Evolutionary conservation across 2,797 vertebrate genomes (phyloP), one percentile per base, ranked within the genome.

Genomic region (Tokudaia muenninki): DNA sequence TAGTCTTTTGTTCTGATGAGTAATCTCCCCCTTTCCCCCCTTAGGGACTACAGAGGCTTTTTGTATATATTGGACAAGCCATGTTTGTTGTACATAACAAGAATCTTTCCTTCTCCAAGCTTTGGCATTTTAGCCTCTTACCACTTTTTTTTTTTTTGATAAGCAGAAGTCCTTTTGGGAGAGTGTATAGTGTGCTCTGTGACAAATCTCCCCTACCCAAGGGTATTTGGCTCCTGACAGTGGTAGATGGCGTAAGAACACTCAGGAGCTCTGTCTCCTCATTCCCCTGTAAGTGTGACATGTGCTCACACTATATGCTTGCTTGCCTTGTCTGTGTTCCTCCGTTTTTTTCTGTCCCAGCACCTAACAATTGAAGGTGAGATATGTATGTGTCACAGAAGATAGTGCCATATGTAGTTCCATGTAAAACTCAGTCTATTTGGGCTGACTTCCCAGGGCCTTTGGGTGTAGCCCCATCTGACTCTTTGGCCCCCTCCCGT

Each of bases 61-160:
- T 34, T 19, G 4, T 13, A 4, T 87, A 34, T 52, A 52, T 44
- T 55, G 79, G 50, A 59, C 29, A 19, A 41, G 47, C 61, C 47
- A 6, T 3, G 0, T 74, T 31, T 57, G 37, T 44, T 26, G 2
- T 29, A 0, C 3, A 2, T 2, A n/a, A 34, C 47, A 59, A 26
- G 37, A 24, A 17, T 89, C 65, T 55, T 78, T 63, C 75, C 55
- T 47, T 37, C 8, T 75, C 34, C 1, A 0, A 13, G 8, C 31
- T 31, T 41, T 41, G 41, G 50, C 61, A 61, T 57, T 83, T 75
- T 41, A 13, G 41, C 65, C 50, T 89, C 26, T 67, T 13, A 4
- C 5, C 24, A 21, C 12, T n/a, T 16, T 65, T 59, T 52, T 57
- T 41, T 50, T 52, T 63, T 29, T 37, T 37, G 59, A 16, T 57